A percentile compares a stretch with the other conserved stretches of the same genome.
Conservation (phyloP, 2,888 invertebrate species). For the Pogonocherus hispidulus region DNA sequence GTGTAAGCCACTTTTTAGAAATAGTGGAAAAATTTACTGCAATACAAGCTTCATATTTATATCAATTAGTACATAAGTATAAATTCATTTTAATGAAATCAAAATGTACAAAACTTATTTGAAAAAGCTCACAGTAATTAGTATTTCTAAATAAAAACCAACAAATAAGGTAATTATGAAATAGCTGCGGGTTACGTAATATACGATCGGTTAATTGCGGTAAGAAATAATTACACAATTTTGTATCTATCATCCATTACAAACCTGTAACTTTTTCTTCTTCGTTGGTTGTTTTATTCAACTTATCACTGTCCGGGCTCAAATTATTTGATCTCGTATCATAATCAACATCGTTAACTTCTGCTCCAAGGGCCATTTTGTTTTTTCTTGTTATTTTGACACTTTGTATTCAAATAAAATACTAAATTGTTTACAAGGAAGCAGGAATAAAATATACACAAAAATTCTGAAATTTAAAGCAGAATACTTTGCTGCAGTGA, state of each 20-base stretch:
- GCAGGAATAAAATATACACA: not conserved
- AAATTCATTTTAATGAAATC: not conserved
- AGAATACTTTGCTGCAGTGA: slow-evolving; percentile 24
- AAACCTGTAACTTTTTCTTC: slow-evolving; percentile 47
- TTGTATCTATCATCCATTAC: slow-evolving; percentile 29
- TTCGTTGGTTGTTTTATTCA: slow-evolving; percentile 47
- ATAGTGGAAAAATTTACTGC: slow-evolving; percentile 39
- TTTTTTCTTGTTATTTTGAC: slow-evolving; percentile 13
- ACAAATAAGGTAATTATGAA: slow-evolving; percentile 29
- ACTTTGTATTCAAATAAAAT: slow-evolving; percentile 4
- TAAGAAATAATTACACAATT: slow-evolving; percentile 1
- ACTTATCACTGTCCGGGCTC: slow-evolving; percentile 46
- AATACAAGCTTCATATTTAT: slow-evolving; percentile 48
- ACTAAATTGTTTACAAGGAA: slow-evolving; percentile 10
- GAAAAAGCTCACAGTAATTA: not conserved
- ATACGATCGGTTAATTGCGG: slow-evolving; percentile 15
- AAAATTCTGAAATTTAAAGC: not conserved
- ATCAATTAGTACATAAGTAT: not conserved
- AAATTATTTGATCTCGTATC: slow-evolving; percentile 52
- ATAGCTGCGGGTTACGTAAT: slow-evolving; percentile 43
- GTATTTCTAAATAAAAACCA: not conserved
- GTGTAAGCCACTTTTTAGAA: slow-evolving; percentile 40
- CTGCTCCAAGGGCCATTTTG: slow-evolving; percentile 62
- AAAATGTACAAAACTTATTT: not conserved
- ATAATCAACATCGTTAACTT: slow-evolving; percentile 54